phyloP scores from a whole-genome alignment of 2,797 vertebrate genomes.

The Acrocephalus scirpaceus region DNA sequence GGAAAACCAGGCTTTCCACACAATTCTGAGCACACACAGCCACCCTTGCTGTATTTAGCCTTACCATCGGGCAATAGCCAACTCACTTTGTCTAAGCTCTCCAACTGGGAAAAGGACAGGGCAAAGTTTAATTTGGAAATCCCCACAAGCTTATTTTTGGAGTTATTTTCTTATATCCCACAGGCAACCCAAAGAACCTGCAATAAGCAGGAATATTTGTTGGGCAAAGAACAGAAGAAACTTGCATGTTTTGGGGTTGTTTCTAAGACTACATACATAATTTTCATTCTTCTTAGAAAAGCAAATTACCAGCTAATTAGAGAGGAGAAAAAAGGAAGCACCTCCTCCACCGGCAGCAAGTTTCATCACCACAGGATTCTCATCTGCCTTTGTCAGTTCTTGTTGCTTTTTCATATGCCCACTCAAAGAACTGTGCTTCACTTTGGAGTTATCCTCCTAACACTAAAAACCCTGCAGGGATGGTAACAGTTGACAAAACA shows the following conservation, averaged over 20 bases:
- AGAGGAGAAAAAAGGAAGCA: neutral
- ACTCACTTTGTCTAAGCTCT: slow-evolving; percentile 54
- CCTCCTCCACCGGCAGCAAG: neutral
- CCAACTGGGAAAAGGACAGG: slow-evolving; percentile 56
- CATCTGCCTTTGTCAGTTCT: neutral
- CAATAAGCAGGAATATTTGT: slow-evolving; percentile 24
- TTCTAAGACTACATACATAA: neutral
- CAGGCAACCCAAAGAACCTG: slow-evolving; percentile 25
- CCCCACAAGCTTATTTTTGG: slow-evolving; percentile 9
- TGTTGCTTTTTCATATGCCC: neutral
- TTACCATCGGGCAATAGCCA: slow-evolving; percentile 50
- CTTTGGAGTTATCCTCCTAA: neutral
- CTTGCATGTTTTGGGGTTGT: neutral
- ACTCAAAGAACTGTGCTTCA: neutral
- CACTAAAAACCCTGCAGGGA: neutral
- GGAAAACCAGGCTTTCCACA: slow-evolving; percentile 39
- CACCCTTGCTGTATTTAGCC: slow-evolving; percentile 30
- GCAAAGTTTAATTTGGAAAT: slow-evolving; percentile 59
- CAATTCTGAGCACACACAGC: slow-evolving; percentile 11
- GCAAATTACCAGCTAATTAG: slow-evolving; percentile 26
- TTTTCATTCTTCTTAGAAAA: slow-evolving; percentile 20
- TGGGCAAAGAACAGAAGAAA: slow-evolving; percentile 11
- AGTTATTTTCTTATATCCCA: slow-evolving; percentile 14
- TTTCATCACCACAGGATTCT: neutral
- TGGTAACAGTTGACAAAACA: neutral